phyloP scores from a whole-genome alignment of 2,888 invertebrate species.

The Lasioglossum calceatum region DNA sequence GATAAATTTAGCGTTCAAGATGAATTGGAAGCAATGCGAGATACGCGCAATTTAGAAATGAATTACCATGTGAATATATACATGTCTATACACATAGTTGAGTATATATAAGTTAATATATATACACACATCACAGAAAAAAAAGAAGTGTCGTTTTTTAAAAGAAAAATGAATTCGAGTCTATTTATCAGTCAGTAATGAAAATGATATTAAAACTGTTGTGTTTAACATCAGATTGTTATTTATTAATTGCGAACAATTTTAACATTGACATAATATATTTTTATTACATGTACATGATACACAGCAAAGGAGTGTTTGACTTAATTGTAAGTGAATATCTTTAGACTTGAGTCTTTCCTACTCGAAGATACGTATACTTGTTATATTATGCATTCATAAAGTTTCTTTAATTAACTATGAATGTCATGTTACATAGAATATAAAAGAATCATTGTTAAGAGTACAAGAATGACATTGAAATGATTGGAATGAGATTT shows the following conservation, averaged over 20 bases:
- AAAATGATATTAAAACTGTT: constrained; percentile 58
- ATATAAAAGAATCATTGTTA: constrained; percentile 28
- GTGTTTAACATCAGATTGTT: constrained; percentile 60
- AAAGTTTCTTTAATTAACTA: constrained; percentile 54
- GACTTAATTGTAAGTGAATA: constrained; percentile 24
- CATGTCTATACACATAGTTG: constrained; percentile 39
- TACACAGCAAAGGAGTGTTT: constrained; percentile 45
- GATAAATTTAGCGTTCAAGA: constrained; percentile 58
- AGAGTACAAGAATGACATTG: constrained; percentile 29
- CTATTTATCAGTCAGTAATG: constrained; percentile 38
- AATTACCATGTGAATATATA: constrained; percentile 36
- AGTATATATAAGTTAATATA: constrained; percentile 41
- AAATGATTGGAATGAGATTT: constrained; percentile 29
- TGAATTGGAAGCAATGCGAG: constrained; percentile 40
- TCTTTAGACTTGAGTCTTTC: constrained; percentile 49
- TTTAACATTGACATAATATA: constrained; percentile 66
- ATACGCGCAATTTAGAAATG: constrained; percentile 46
- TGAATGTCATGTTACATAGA: constrained; percentile 39
- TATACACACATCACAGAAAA: constrained; percentile 42
- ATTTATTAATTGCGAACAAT: constrained; percentile 64
- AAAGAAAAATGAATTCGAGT: constrained; percentile 41
- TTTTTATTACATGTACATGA: constrained; percentile 63
- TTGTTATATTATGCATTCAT: constrained; percentile 43
- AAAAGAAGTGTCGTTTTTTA: constrained; percentile 37
- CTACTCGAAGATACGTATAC: constrained; percentile 43